phyloP scores from a whole-genome alignment of 2,113 vertebrate genomes.

The Misgurnus mizolepis region DNA sequence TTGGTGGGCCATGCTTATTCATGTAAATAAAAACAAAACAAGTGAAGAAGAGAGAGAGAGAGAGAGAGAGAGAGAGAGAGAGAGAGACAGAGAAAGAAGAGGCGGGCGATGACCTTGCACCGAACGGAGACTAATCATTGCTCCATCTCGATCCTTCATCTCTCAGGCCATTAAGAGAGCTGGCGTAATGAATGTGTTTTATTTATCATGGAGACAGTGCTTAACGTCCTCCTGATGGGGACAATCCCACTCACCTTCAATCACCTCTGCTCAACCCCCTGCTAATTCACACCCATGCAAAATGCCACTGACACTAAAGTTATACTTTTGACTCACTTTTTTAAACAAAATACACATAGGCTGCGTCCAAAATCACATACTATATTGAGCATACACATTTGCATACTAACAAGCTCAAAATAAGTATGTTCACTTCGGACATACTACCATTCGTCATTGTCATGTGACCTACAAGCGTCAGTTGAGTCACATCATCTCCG shows the following conservation, averaged over 20 bases:
- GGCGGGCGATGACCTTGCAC: constrained; percentile 37
- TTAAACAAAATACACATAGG: too few species aligned
- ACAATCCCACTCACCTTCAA: constrained; percentile 53
- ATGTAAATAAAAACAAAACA: constrained; percentile 29
- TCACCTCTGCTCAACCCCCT: constrained; percentile 31
- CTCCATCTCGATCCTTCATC: constrained; percentile 42
- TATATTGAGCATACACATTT: too few species aligned
- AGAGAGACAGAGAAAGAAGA: not conserved
- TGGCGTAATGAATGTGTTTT: constrained; percentile 54
- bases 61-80: not conserved
- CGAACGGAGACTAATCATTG: constrained; percentile 47
- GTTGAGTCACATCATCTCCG: too few species aligned
- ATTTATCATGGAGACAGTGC: constrained; percentile 51
- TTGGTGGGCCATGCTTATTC: not conserved
- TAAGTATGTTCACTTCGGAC: too few species aligned
- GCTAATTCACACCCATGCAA: constrained; percentile 22
- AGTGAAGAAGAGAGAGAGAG: not conserved
- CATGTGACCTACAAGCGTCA: too few species aligned
- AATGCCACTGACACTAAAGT: constrained; percentile 31
- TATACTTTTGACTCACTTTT: not conserved
- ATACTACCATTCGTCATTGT: too few species aligned
- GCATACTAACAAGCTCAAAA: too few species aligned
- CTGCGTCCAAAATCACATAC: too few species aligned
- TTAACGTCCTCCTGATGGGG: constrained; percentile 48
- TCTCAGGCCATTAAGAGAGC: constrained; percentile 39